Base-by-base conservation (phyloP, 2,797 vertebrate genomes). In the Schizopygopsis pylzovi region DNA sequence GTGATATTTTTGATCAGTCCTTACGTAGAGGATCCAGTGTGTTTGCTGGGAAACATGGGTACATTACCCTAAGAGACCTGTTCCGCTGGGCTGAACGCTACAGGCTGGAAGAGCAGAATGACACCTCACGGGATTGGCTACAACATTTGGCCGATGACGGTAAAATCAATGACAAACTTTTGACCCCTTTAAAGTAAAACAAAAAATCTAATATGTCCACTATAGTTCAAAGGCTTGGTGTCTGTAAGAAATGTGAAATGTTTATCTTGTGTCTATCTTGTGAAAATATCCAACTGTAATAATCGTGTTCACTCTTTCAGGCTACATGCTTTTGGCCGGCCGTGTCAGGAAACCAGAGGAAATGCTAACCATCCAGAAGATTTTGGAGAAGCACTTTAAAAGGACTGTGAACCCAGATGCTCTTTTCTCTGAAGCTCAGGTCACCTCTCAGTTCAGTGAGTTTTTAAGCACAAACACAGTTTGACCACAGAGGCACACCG, bases 71-170 rank as follows among this genome's bases (percentile, higher is more conserved):
- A 81, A 92, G 98, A 87, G 98, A 99, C 89, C 95, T 99, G 39
- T 99, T 99, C 90, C 97, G 98, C 65, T 99, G 98, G 98, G 98
- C 97, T 25, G 97, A 99, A 61, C 95, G 98, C 56, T 99, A 99
- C 91, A 92, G 97, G 47, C 86, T 98, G 89, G 95, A 97, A 88
- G 96, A 97, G 61, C 96, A 97, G 91, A 94, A 90, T 0, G 94
- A 96, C 49, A 87, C 94, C 63, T 95, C 96, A 0, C 97, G 94
- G 79, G 98, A 99, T 89, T 99, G 98, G 98, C 96, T 98, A 84
- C 97, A 98, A 87, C 97, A 98, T 91, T 92, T 99, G 87, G 98
- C 98, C 13, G 95, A 99, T 28, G 97, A 99, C 47, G 98, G 98
- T 99, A 90, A 93, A 83, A 11, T 28, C 15, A 52, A 15, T 54